Evolutionary conservation across 2,888 invertebrate species (phyloP), one percentile per base, ranked within the genome.

Genomic region (Pantelozetes paolii): DNA sequence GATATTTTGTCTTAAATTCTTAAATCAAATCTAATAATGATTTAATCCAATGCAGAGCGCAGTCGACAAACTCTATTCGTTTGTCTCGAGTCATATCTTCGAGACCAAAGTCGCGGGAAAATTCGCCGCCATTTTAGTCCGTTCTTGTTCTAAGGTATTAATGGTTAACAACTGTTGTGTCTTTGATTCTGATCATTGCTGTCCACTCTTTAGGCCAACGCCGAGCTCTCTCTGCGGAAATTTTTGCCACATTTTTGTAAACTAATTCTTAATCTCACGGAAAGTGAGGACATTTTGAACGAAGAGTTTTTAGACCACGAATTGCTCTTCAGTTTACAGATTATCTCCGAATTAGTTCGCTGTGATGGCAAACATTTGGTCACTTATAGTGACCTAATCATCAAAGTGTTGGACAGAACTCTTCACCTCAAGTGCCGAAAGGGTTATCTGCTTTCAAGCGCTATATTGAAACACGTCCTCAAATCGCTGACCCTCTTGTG

Each of bases 51-150:
- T 54, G 71, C 81, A 72, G 85, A 81, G 88, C 77, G 91, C 91
- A 0, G 81, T 94, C 67, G 86, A 88, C 77, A 91, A 91, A 81
- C 85, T 94, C 42, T 88, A 88, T 77, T 83, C 86, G 13, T 94
- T 91, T 81, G 80, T 84, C 0, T 88, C 87, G 0, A 87, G 87
- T 72, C 87, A 88, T 36, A 88, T 91, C n/a, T 87, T 91, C 78
- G 94, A 94, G 81, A 89, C 89, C 0, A 89, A 89, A 79, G 90
- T 94, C 0, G 89, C 92, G 0, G 94, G 93, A 0, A 88, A 71
- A 23, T 86, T 91, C 81, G 87, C 91, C 0, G 91, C 90, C 0
- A 87, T 88, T 13, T 83, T 94, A 75, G 86, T 90, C 76, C 86
- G 88, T 74, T 82, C 85, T 42, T 84, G 84, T 74, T 82, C 84